A percentile compares a stretch with the other conserved stretches of the same genome.
phyloP scores from a whole-genome alignment of 1,140 invertebrate species.

The Halotydeus destructor region DNA sequence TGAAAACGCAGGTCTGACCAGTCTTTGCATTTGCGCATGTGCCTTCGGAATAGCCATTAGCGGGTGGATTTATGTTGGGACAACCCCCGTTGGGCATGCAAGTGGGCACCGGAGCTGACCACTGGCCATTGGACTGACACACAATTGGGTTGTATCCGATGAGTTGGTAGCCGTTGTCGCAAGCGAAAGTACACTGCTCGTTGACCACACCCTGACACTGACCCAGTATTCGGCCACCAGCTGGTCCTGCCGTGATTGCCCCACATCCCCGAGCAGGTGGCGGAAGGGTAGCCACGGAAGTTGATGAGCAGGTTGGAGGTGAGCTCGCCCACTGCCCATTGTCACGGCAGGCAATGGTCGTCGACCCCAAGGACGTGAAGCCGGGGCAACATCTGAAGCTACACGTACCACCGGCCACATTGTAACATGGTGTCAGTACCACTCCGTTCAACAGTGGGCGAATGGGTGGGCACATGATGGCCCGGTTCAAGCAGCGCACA shows the following conservation, averaged over 20 bases:
- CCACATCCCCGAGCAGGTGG: no score
- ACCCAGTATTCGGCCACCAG: no score
- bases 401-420: no score
- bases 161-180: neutral
- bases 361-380: no score
- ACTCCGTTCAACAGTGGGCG: neutral
- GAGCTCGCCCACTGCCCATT: no score
- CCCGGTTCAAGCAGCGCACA: neutral
- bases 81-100: constrained; percentile 3
- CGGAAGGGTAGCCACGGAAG: no score
- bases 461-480: neutral
- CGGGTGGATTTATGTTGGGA: constrained; percentile 2
- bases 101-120: neutral
- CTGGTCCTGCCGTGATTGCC: neutral
- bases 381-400: no score
- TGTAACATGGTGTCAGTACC: neutral
- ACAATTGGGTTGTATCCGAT: neutral
- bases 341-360: no score
- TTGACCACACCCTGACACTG: no score
- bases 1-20: neutral
- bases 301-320: no score
- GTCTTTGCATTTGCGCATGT: neutral
- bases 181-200: neutral
- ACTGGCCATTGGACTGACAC: neutral
- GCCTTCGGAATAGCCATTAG: constrained; percentile 5